Percentiles rank a stretch among this genome's conserved stretches.
Evolutionary conservation across 2,888 invertebrate species (phyloP).

Genomic region (Drosophila rellima): DNA sequence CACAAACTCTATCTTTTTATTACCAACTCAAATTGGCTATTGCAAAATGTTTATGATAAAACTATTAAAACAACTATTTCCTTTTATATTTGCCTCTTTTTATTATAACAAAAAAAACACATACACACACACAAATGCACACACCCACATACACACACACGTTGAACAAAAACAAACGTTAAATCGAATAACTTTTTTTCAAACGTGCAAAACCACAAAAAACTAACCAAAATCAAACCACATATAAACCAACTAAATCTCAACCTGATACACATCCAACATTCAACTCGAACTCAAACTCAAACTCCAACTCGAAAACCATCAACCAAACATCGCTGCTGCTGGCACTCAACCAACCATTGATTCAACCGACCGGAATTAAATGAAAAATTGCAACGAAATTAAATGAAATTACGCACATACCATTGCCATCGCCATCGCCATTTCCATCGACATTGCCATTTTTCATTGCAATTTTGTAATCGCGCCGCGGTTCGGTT

Average conservation of each 20-base stretch:
- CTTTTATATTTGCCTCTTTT: slow-evolving; percentile 78
- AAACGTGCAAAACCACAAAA: slow-evolving; percentile 68
- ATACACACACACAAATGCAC: slow-evolving; percentile 19
- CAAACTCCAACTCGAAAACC: slow-evolving; percentile 35
- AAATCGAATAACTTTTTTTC: slow-evolving; percentile 72
- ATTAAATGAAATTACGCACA: slow-evolving; percentile 75
- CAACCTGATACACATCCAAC: slow-evolving; percentile 46
- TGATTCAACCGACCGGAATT: slow-evolving; percentile 64
- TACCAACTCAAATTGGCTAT: slow-evolving; percentile 60
- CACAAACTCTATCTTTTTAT: slow-evolving; percentile 28
- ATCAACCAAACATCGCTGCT: slow-evolving; percentile 54
- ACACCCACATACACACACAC: slow-evolving; percentile 17
- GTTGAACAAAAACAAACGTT: slow-evolving; percentile 40
- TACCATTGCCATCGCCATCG: slow-evolving; percentile 39
- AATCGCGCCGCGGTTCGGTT: slow-evolving; percentile 27
- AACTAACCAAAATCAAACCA: slow-evolving; percentile 60
- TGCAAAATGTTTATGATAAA: slow-evolving; percentile 72
- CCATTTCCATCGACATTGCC: slow-evolving; percentile 26
- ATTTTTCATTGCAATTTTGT: slow-evolving; percentile 25
- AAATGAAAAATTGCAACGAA: slow-evolving; percentile 73
- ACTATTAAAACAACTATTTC: slow-evolving; percentile 82
- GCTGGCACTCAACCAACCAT: slow-evolving; percentile 56
- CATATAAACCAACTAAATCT: slow-evolving; percentile 47
- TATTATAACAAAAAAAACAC: slow-evolving; percentile 47
- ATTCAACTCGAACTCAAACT: slow-evolving; percentile 38